These are phyloP conservation scores for Eupeodes latifasciatus DNA, from an alignment of 2,888 invertebrate species.

Conservation along the genomic window DNA sequence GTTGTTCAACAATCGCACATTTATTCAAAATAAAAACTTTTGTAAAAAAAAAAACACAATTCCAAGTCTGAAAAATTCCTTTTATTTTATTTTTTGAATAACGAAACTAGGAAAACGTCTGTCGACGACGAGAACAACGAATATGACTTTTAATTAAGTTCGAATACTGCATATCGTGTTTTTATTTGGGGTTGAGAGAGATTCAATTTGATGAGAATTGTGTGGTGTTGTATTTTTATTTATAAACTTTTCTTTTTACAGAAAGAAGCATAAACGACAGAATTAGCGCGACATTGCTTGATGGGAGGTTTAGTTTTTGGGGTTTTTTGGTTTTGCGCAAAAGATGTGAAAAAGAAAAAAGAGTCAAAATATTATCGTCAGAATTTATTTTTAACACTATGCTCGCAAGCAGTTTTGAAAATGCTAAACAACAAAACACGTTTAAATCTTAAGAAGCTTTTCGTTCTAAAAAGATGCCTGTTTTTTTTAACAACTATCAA, in stretches of 20 bases:
- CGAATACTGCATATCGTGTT: constrained; percentile 48
- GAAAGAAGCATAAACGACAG: constrained; percentile 13
- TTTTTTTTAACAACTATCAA: background rate
- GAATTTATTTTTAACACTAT: constrained; percentile 52
- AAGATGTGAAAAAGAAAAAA: constrained; percentile 7
- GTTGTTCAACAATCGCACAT: constrained; percentile 14
- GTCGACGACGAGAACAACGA: constrained; percentile 31
- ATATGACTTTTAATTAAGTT: constrained; percentile 57
- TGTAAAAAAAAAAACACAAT: background rate
- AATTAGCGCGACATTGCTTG: constrained; percentile 27
- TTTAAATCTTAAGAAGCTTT: background rate
- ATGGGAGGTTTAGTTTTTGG: background rate
- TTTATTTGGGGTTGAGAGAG: constrained; percentile 21
- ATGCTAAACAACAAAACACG: background rate
- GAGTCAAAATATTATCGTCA: constrained; percentile 14
- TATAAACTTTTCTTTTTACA: constrained; percentile 41
- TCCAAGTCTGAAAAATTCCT: background rate
- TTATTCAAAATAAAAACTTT: background rate
- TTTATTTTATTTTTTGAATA: background rate
- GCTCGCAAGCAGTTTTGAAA: background rate
- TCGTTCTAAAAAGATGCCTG: background rate
- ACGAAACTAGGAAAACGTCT: constrained; percentile 17
- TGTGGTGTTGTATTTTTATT: constrained; percentile 42
- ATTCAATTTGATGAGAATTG: constrained; percentile 51
- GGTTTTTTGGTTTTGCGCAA: background rate